Evolutionary conservation across 2,888 invertebrate species (phyloP).

Genomic region (Parnassius smintheus): DNA sequence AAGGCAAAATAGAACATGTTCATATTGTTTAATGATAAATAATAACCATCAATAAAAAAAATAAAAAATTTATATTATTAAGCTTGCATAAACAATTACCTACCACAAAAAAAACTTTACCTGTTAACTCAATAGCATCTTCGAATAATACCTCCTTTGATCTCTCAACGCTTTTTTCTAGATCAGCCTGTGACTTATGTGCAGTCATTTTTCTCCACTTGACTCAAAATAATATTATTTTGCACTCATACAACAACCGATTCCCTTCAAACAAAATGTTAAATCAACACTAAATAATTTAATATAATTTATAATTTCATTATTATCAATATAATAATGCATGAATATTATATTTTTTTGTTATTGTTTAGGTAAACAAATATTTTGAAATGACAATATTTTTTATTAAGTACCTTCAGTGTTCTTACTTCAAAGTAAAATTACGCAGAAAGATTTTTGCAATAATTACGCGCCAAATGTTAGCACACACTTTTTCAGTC

Average conservation of each 20-base stretch:
- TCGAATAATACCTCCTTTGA: slow-evolving; percentile 58
- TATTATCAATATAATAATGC: not conserved
- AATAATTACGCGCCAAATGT: no score
- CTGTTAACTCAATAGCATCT: slow-evolving; percentile 71
- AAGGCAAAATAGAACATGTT: no score
- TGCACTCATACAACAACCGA: not conserved
- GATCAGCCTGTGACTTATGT: slow-evolving; percentile 38
- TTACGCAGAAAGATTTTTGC: no score
- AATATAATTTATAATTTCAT: not conserved
- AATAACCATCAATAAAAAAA: no score
- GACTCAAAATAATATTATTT: slow-evolving; percentile 29
- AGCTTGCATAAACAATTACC: no score
- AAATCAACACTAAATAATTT: not conserved
- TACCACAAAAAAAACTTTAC: slow-evolving; percentile 39
- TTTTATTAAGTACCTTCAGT: no score
- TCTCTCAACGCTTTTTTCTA: slow-evolving; percentile 44
- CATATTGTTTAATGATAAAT: no score
- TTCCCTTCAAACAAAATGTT: not conserved
- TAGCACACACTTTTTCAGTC: no score
- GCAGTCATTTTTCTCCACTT: slow-evolving; percentile 41
- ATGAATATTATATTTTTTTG: not conserved
- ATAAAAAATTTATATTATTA: no score
- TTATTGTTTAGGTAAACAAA: not conserved
- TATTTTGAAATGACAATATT: no score
- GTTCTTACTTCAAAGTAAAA: no score